Base-by-base conservation (phyloP, 2,113 vertebrate genomes). In the Triplophysa siluroides region DNA sequence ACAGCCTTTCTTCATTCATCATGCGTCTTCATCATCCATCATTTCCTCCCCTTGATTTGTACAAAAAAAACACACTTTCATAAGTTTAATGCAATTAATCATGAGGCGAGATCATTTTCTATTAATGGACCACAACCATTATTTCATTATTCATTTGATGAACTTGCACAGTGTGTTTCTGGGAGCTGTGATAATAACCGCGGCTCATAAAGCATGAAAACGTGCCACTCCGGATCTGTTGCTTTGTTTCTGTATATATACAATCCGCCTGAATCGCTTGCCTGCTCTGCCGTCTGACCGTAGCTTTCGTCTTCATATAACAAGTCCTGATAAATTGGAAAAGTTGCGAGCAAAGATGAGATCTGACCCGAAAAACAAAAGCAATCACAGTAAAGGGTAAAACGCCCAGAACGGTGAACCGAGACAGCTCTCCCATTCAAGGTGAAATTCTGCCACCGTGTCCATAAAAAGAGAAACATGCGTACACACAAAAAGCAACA, bases 71-170 rank as follows among this genome's bases (percentile, higher is more conserved):
- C 95, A 94, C 90, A 93, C 92, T 93, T 93, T 94, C 94, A 95
- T 94, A 95, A 95, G 92, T 96, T 95, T 95, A 95, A 97, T 93
- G 93, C 94, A 96, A 98, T 98, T 98, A 96, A 98, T 97, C 96
- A 96, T 94, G 94, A 95, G 93, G 94, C 90, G 90, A 94, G 91
- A 95, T 95, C 94, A 97, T 96, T 95, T 95, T 93, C 91, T 91
- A 95, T 96, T 98, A 98, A 99, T 97, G 95, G 96, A 95, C 87
- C 94, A 52, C n/a, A 90, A 88, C 92, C 90, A 94, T 92, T 87
- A 87, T 92, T 87, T 89, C 86, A 92, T 93, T 93, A 91, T 96
- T 94, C 92, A 92, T 92, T 92, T 92, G 89, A 92, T 94, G 93
- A 96, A 96, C 93, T 96, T 94, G 81, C 92, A 88, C 90, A 89